Evolutionary conservation across 1,140 invertebrate species (phyloP), one percentile per base, ranked within the genome.

Genomic region (Drosophila willistoni): DNA sequence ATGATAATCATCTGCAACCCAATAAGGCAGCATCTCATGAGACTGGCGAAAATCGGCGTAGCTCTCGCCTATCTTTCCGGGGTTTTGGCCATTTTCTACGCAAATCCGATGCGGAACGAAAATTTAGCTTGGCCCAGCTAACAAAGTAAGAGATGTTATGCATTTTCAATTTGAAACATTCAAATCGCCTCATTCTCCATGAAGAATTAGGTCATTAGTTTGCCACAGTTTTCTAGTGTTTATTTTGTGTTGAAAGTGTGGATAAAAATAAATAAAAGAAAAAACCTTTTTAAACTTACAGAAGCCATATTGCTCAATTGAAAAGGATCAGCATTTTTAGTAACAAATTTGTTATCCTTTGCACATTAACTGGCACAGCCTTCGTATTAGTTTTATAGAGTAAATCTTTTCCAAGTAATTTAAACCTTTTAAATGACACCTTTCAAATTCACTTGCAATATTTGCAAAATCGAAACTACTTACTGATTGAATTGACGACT

Each of bases 51-150:
- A 89, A 74, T 25, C 71, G 85, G 9, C 75, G 85, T 14, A 89
- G 81, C 10, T 90, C 85, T 2, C 74, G 85, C 0, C 10, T 89
- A 5, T 91, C 90, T 61, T 87, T 91, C 29, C 72, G 90, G 6
- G 90, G 90, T 4, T 91, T 91, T 54, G 90, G 90, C 0, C 79
- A 89, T 56, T 91, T 91, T 57, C 63, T 91, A 56, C 70, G 86
- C 7, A 91, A 90, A 67, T 84, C 81, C 3, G 83, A 91, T 29
- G 74, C 85, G 22, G 90, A 90, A 19, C 80, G 91, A 3, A 92
- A 92, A 65, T 91, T 90, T 41, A 92, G 91, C 62, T 76, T 92
- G 69, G 91, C 90, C 14, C 91, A 92, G 64, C 71, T 92, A 39
- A 92, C 91, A 62, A 91, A 82, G 91, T 92, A 68, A 71, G 87